Base-by-base conservation (phyloP, 2,888 invertebrate genomes). In the Pristionchus entomophagus region DNA sequence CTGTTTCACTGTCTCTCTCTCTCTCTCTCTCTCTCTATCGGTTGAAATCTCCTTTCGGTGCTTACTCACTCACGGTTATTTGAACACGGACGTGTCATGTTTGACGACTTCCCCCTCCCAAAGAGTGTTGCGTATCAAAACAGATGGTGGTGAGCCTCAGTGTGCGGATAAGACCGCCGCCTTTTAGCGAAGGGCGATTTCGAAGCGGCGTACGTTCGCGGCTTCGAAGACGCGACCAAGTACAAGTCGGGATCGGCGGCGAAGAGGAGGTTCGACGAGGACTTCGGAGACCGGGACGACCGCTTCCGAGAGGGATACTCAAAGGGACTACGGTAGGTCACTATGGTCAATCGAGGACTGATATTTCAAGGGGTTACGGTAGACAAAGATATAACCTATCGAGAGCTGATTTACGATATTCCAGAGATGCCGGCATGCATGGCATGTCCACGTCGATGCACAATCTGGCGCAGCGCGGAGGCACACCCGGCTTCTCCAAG, bases 391-490 rank as follows among this genome's bases (percentile, higher is more conserved):
- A n/a, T 26, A n/a, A n/a, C 19, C 38, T 19, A 53, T 51, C 53
- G 80, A 26, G 17, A 49, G 49, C 45, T 78, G 49, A 78, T 19
- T 41, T 45, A 5, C 51, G 29, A 29, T n/a, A 22, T 41, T 83
- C 38, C 65, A 89, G 91, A 56, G 92, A 93, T 87, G 92, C 93
- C 22, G 93, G 93, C 17, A 91, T 93, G 89, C 90, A 89, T 19
- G 93, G 92, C 80, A 91, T 93, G 91, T 91, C 92, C 41, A 91
- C 90, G 12, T 93, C 93, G 10, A 93, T 93, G 93, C 91, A 93
- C 86, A 92, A 93, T 85, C 87, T 93, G 88, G 93, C 93, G 12
- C 90, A 92, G 41, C 86, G 88, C 22, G 88, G 90, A 26, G 81
- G 51, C 77, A 88, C 88, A 12, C 90, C 90, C 41, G 93, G 93